phyloP scores from a whole-genome alignment of 2,888 invertebrate genomes.

The Glyphotaelius pellucidus region DNA sequence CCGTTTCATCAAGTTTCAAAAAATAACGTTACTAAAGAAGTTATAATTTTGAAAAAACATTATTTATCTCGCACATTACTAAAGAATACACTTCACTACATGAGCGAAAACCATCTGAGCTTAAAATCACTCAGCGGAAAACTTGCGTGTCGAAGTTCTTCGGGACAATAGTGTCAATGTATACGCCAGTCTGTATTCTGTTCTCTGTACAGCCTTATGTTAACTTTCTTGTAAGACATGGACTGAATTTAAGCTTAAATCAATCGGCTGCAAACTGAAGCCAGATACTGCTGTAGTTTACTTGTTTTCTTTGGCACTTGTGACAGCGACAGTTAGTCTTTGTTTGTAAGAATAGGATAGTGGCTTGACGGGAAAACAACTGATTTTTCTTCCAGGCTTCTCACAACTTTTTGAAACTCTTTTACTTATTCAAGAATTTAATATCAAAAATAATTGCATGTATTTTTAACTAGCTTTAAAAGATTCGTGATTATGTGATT shows the following conservation, averaged over 20 bases:
- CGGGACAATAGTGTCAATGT: constrained; percentile 29
- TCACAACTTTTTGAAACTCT: too few species aligned
- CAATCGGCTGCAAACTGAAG: constrained; percentile 26
- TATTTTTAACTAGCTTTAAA: too few species aligned
- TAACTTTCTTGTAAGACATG: constrained; percentile 3
- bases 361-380: neutral
- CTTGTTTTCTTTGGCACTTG: neutral
- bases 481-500: too few species aligned
- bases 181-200: neutral
- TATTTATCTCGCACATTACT: neutral
- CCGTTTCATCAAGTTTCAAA: too few species aligned
- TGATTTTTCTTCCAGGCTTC: neutral
- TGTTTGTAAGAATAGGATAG: neutral
- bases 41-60: too few species aligned
- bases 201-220: neutral
- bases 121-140: neutral
- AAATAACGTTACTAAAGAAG: too few species aligned
- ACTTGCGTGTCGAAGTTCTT: constrained; percentile 30
- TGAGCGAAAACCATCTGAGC: neutral
- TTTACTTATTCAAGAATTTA: too few species aligned
- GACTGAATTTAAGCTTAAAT: constrained; percentile 15
- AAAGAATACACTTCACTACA: neutral
- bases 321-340: neutral
- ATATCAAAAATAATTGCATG: too few species aligned
- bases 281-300: neutral